Evolutionary conservation across 2,113 vertebrate genomes (phyloP), one percentile per base, ranked within the genome.

Genomic region (Dunckerocampus dactyliophorus): DNA sequence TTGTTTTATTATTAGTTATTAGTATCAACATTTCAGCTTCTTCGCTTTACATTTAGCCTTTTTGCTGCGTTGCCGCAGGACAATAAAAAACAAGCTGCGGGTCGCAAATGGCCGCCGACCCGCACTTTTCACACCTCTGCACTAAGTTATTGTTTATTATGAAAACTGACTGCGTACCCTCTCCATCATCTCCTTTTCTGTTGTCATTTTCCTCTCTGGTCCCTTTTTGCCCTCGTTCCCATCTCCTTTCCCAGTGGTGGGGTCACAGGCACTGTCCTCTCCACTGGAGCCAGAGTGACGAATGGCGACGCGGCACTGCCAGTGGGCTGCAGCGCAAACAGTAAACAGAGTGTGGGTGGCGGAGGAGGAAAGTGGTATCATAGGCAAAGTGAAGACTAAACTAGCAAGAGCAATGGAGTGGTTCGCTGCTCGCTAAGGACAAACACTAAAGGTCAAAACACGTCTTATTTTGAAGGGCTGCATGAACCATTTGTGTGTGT

Each of bases 231-330:
- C n/a, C 47, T 59, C 6, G 0, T 71, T 65, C 64, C 56, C 65
- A 43, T 62, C 70, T 67, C 65, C 60, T 70, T 67, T 74, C 69
- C 75, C 76, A 70, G 59, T 62, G 71, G 69, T 77, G 60, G 68
- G 79, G 77, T 84, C 81, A 82, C 46, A 56, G 75, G 73, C 47
- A 58, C 63, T 75, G 81, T 83, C 82, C 82, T 81, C 65, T 83
- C 77, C 66, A 63, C 74, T 77, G 73, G 63, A 79, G 78, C 69
- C 69, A 66, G 69, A 79, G 78, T 79, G 82, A 88, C 47, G 46
- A 82, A 84, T 77, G 75, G 71, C 71, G 78, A 69, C 73, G 22
- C 50, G 55, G 76, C 72, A 47, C 58, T 59, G 81, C 70, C 74
- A 68, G 79, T 34, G 52, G 75, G 74, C 69, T 13, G 42, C 67